Conservation (phyloP, 1,140 invertebrate genomes). For the Drosophila repleta region DNA sequence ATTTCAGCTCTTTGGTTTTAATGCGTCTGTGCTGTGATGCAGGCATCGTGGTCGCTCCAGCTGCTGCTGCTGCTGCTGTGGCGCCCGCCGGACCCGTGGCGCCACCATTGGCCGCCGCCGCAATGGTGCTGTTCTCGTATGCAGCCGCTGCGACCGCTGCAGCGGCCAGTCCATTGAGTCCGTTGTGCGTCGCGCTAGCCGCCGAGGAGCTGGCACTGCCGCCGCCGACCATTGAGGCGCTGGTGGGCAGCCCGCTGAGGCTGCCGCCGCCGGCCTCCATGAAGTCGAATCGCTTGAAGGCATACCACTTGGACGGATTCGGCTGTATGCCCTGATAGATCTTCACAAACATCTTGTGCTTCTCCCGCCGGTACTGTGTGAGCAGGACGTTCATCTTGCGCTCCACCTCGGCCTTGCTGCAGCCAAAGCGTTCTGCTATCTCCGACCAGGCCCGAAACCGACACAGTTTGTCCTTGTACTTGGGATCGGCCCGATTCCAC, state of each 20-base stretch:
- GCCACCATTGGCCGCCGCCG: conserved; percentile 66
- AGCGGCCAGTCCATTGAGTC: conserved; percentile 67
- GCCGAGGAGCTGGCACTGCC: conserved; percentile 42
- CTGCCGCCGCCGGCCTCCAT: conserved; percentile 81
- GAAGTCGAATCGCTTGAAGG: conserved; percentile 81
- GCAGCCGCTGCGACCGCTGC: conserved; percentile 67
- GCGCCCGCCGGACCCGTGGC: conserved; percentile 45
- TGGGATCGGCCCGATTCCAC: conserved; percentile 84
- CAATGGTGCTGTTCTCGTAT: conserved; percentile 62
- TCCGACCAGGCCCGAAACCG: conserved; percentile 84
- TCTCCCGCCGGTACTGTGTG: conserved; percentile 85
- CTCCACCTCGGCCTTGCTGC: conserved; percentile 84
- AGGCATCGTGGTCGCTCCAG: conserved; percentile 53
- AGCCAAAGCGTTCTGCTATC: conserved; percentile 84
- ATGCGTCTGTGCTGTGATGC: conserved; percentile 74
- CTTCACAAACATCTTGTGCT: conserved; percentile 84
- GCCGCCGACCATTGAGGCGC: conserved; percentile 21
- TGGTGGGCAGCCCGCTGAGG: conserved; percentile 40
- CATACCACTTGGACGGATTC: conserved; percentile 83
- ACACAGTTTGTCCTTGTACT: conserved; percentile 84
- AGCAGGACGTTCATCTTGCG: conserved; percentile 85
- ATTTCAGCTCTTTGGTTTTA: conserved; percentile 83
- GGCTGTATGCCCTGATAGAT: conserved; percentile 82
- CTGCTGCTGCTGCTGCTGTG: conserved; percentile 39
- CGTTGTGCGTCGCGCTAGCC: conserved; percentile 53